A percentile compares a stretch with the other conserved stretches of the same genome.
phyloP scores from a whole-genome alignment of 2,888 invertebrate genomes.

The Megalurothrips usitatus region DNA sequence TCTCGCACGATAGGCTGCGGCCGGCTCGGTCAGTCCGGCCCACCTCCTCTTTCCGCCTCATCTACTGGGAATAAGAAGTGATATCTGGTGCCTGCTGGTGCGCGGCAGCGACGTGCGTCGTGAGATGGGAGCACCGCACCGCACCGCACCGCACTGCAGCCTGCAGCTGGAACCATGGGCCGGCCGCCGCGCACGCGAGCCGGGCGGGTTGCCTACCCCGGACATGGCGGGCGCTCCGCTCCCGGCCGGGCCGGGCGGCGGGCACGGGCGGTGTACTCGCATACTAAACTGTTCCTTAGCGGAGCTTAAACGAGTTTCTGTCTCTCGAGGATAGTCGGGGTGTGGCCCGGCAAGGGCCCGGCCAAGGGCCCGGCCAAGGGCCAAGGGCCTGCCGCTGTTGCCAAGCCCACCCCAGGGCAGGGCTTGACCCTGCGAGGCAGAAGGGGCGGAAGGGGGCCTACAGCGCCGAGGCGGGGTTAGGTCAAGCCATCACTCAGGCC shows the following conservation, averaged over 20 bases:
- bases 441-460: background rate
- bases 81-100: too few species aligned
- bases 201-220: background rate
- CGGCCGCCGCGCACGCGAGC: background rate
- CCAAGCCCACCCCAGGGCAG: slow-evolving; percentile 1
- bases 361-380: background rate
- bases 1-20: too few species aligned
- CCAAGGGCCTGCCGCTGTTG: background rate
- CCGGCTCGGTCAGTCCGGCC: too few species aligned
- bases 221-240: background rate
- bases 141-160: too few species aligned
- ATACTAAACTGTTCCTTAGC: slow-evolving; percentile 18
- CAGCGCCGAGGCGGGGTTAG: background rate
- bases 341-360: background rate
- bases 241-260: too few species aligned
- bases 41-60: too few species aligned
- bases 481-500: background rate
- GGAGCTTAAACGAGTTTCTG: background rate
- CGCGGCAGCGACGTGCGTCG: too few species aligned
- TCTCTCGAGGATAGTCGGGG: background rate
- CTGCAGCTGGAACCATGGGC: too few species aligned
- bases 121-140: too few species aligned
- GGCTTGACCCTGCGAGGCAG: background rate
- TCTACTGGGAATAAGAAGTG: too few species aligned
- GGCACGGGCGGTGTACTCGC: background rate